Evolutionary conservation across 2,113 vertebrate genomes (phyloP), one percentile per base, ranked within the genome.

Genomic region (Pardalotus punctatus): DNA sequence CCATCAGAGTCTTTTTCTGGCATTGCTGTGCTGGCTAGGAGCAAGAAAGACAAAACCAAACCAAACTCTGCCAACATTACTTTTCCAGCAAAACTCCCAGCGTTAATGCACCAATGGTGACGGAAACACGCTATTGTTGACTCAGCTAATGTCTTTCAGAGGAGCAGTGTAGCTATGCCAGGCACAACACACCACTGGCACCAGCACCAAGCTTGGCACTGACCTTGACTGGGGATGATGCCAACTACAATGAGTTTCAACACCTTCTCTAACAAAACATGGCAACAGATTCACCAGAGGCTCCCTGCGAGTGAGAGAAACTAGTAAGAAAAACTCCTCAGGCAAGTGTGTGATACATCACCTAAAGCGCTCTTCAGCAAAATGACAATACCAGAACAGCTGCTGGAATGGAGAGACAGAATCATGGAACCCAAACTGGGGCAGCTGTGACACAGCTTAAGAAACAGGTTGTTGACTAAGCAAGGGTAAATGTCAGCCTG

Each of bases 41-140:
- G 73, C 35, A 77, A 50, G 84, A 85, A 67, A 82, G 79, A 54
- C 58, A 67, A 94, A 94, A 89, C 57, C 74, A 95, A 91, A 86
- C 23, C 15, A 67, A 88, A 40, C 10, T 18, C 18, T 35, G 31
- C 54, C 80, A 88, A 86, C 23, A 56, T 67, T 14, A 84, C 73
- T 94, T 95, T 96, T 97, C 74, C 94, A 95, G 74, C 38, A 72
- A 92, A 94, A 92, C 36, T 70, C 90, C 62, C 95, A 92, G 64
- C 29, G 47, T 57, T 58, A 93, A 86, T 65, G 81, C 6, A 93
- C 60, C 69, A 88, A 47, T 38, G 86, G 92, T 86, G 93, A 88
- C 0, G 2, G 94, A 94, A 96, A 93, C 80, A 81, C 0, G 0
- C 88, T 56, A 88, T 86, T 95, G 77, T 95, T 86, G 89, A 94